Percentiles rank a stretch among this genome's conserved stretches.
Conservation (phyloP, 2,797 vertebrate genomes). For the Aldrovandia affinis region DNA sequence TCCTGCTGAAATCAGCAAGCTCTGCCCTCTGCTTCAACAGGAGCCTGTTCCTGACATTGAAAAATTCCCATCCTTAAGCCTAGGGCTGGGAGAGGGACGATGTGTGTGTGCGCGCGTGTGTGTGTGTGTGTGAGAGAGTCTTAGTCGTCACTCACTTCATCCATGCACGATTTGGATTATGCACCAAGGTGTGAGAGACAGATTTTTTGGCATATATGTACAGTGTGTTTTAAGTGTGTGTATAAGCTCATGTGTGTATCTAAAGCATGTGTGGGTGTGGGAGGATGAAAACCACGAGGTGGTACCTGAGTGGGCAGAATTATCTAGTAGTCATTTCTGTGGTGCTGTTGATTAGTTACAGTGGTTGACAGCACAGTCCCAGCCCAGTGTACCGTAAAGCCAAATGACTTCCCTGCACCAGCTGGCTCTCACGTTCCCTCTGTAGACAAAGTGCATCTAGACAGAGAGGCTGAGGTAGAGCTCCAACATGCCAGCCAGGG, state of each 20-base stretch:
- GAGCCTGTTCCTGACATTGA: constrained; percentile 75
- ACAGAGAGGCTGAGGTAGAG: constrained; percentile 7
- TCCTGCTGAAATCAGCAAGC: constrained; percentile 78
- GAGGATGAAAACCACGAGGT: not conserved
- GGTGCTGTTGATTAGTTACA: constrained; percentile 55
- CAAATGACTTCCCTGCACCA: constrained; percentile 54
- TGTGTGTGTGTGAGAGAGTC: constrained; percentile 27
- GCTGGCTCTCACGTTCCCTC: constrained; percentile 54
- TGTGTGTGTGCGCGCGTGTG: constrained; percentile 29
- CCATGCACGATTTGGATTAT: not conserved
- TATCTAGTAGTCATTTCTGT: constrained; percentile 45
- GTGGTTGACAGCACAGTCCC: constrained; percentile 52
- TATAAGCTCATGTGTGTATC: not conserved
- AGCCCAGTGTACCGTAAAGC: constrained; percentile 50
- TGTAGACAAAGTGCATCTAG: constrained; percentile 39
- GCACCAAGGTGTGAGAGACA: not conserved
- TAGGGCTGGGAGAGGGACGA: constrained; percentile 46
- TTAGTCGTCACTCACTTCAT: not conserved
- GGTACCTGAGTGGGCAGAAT: constrained; percentile 22
- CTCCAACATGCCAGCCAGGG: constrained; percentile 20
- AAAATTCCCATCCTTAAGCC: constrained; percentile 69
- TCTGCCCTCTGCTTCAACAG: constrained; percentile 65
- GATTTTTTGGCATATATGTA: not conserved
- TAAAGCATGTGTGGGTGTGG: not conserved
- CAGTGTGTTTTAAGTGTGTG: too few species aligned